Percentiles rank a stretch among this genome's conserved stretches.
phyloP scores from a whole-genome alignment of 2,113 vertebrate genomes.

The Diadophis punctatus region DNA sequence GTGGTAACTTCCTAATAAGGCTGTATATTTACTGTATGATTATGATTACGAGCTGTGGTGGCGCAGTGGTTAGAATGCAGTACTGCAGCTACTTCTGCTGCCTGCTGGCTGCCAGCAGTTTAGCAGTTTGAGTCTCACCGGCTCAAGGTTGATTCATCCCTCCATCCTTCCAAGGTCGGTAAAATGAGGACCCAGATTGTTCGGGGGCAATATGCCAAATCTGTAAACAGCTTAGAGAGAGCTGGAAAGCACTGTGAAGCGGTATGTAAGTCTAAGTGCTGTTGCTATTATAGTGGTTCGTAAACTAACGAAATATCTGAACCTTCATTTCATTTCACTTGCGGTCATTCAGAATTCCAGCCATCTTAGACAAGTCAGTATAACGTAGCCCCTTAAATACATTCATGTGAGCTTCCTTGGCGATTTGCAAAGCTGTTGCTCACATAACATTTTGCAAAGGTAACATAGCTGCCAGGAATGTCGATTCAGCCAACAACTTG shows the following conservation, averaged over 20 bases:
- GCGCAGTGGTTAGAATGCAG: too few relatives aligned
- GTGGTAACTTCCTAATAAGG: background rate
- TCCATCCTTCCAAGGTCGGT: too few relatives aligned
- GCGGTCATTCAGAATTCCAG: background rate
- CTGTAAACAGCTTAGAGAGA: too few relatives aligned
- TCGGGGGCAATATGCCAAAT: too few relatives aligned
- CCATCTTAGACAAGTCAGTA: background rate
- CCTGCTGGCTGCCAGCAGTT: too few relatives aligned
- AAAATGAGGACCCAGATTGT: too few relatives aligned
- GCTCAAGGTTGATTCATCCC: too few relatives aligned
- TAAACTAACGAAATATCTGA: background rate
- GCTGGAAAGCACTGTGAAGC: too few relatives aligned
- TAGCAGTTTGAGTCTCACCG: too few relatives aligned
- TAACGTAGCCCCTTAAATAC: background rate
- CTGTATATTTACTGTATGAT: background rate
- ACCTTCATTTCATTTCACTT: background rate
- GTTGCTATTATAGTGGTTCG: background rate
- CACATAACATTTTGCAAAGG: background rate
- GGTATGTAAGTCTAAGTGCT: too few relatives aligned
- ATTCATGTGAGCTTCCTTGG: background rate
- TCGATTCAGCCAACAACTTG: background rate
- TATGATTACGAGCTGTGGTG: background rate
- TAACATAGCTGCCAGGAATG: background rate
- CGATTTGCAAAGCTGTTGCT: background rate
- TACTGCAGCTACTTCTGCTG: too few relatives aligned